These are phyloP conservation scores for Brachionus asplanchnoidis DNA, from an alignment of 1,140 invertebrate species.

Conservation along the genomic window DNA sequence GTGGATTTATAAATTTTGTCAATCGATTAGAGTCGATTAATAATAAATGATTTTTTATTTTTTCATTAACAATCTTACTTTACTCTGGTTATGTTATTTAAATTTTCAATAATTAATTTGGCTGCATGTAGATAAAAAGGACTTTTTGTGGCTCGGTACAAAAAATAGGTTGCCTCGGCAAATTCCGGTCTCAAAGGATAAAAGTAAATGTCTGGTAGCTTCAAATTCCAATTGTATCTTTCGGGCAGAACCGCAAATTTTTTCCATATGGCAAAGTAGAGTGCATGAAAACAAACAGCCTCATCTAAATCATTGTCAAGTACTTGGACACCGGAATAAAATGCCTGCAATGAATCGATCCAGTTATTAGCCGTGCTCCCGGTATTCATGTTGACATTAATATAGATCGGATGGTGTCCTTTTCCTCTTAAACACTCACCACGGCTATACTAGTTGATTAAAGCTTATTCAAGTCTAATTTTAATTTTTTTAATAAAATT, in stretches of 20 bases:
- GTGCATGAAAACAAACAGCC: conserved; percentile 67
- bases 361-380: conserved; percentile 64
- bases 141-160: conserved; percentile 68
- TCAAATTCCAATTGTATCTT: conserved; percentile 66
- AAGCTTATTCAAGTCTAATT: background rate
- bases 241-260: conserved; percentile 66
- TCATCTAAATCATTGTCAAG: conserved; percentile 68
- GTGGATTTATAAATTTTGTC: too few species aligned
- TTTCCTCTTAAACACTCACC: conserved; percentile 62
- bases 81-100: conserved; percentile 62
- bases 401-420: conserved; percentile 66
- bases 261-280: conserved; percentile 67
- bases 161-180: conserved; percentile 67
- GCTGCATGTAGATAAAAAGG: conserved; percentile 71
- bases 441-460: conserved; percentile 51
- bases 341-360: conserved; percentile 67
- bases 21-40: too few species aligned
- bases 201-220: conserved; percentile 64
- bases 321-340: conserved; percentile 64
- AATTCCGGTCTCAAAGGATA: conserved; percentile 68
- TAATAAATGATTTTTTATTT: too few species aligned
- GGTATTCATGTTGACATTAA: conserved; percentile 68
- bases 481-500: conserved; percentile 42
- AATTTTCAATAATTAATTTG: conserved; percentile 62
- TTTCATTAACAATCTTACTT: conserved; percentile 49